phyloP scores from a whole-genome alignment of 2,888 invertebrate species.

The Camptogramma bilineatum region DNA sequence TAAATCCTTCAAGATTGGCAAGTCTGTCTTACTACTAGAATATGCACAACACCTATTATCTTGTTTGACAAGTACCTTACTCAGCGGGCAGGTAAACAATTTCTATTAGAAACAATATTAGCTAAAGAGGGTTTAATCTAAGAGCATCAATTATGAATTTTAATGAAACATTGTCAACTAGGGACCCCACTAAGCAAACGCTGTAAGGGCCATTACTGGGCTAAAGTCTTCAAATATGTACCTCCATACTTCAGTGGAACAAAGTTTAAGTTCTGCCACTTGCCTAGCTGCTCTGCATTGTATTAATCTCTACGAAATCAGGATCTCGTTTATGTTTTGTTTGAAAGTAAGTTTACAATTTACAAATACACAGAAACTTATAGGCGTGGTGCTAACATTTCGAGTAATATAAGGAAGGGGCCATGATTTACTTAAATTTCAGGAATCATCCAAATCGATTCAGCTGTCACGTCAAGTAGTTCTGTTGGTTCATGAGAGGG shows the following conservation, averaged over 20 bases:
- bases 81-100: conserved; percentile 21
- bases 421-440: no score
- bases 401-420: no score
- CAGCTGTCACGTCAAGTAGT: no score
- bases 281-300: conserved; percentile 1
- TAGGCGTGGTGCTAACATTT: no score
- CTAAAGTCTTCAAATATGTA: conserved; percentile 33
- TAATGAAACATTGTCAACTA: conserved; percentile 36
- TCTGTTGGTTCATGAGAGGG: no score
- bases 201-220: conserved; percentile 31
- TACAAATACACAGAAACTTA: no score
- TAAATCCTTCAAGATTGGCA: background rate
- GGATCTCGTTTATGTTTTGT: background rate
- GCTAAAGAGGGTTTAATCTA: conserved; percentile 33
- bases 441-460: no score
- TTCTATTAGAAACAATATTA: conserved; percentile 34
- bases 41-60: conserved; percentile 4
- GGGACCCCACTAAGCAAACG: conserved; percentile 29
- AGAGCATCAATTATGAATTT: conserved; percentile 32
- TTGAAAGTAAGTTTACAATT: background rate
- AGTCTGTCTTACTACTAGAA: background rate
- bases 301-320: background rate
- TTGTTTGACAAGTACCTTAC: conserved; percentile 10
- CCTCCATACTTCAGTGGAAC: conserved; percentile 21
- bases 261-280: conserved; percentile 23